Base-by-base conservation (phyloP, 1,140 invertebrate species). In the Drosophila pseudoobscura region DNA sequence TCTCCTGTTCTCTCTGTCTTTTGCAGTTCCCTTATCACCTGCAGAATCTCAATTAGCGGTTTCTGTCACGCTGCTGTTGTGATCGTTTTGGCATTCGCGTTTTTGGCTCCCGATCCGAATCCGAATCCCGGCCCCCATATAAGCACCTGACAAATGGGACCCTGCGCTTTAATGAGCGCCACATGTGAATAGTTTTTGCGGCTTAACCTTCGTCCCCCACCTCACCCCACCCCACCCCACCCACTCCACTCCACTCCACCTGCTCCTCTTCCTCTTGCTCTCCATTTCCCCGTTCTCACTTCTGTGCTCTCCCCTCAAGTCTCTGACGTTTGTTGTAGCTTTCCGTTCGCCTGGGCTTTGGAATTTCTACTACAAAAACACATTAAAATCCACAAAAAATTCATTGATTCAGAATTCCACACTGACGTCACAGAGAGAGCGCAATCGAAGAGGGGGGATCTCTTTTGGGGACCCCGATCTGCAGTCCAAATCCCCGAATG, bases 111-210 rank as follows among this genome's bases (percentile, higher is more conserved):
- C 35, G 11, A 39, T 35, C 35, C 35, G 35, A 39, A 13, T 39
- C 11, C 35, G 35, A 39, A 5, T 26, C 11, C 35, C 35, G 11
- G 20, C 51, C 45, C 9, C 66, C 66, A 49, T 70, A 57, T 64
- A 71, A 64, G 57, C 52, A 77, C 41, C 63, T 61, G 51, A 58
- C 77, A 80, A 80, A 80, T 80, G 58, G 74, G 46, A 46, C 51
- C 51, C 39, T 52, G n/a, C 57, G 22, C 9, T 52, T 63, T 74
- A 69, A 76, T 76, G 53, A 35, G 24, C 73, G 73, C 63, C 80
- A 84, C 82, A 84, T 87, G 82, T 63, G 74, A 75, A 72, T 61
- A 61, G 54, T 76, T 46, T 59, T 53, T 57, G 29, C 13, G 54
- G 44, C 3, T 26, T 31, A 51, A 49, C 59, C 56, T 63, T 41